phyloP scores from a whole-genome alignment of 2,888 invertebrate species.

The Eupithecia abbreviata region DNA sequence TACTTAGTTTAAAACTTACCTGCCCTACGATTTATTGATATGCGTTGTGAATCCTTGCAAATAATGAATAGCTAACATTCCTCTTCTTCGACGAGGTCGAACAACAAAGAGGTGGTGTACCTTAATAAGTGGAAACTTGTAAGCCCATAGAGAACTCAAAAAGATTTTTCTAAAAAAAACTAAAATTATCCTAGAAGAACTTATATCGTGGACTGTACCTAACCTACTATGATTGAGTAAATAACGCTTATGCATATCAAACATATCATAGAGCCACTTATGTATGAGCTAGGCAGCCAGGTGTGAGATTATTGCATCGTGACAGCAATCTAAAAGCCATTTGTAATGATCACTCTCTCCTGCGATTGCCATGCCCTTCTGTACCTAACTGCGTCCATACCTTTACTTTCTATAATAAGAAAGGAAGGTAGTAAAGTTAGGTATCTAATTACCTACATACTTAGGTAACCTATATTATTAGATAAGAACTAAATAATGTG shows the following conservation, averaged over 20 bases:
- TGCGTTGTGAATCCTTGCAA: background rate
- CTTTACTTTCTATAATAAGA: slow-evolving; percentile 27
- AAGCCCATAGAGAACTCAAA: too few relatives aligned
- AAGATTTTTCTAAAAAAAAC: too few relatives aligned
- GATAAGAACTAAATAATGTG: background rate
- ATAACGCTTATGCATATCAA: background rate
- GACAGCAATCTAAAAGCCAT: slow-evolving; percentile 41
- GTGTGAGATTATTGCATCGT: slow-evolving; percentile 30
- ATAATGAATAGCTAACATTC: background rate
- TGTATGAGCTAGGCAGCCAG: slow-evolving; percentile 10
- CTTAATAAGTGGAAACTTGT: too few relatives aligned
- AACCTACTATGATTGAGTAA: background rate
- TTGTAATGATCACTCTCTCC: slow-evolving; percentile 37
- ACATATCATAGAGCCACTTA: background rate
- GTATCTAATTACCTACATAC: background rate
- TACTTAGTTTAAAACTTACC: background rate
- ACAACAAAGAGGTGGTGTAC: too few relatives aligned
- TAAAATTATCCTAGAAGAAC: background rate
- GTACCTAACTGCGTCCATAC: slow-evolving; percentile 21
- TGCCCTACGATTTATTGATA: background rate
- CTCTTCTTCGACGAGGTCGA: too few relatives aligned
- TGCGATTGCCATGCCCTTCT: slow-evolving; percentile 25
- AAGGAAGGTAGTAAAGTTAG: background rate
- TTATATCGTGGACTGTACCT: background rate
- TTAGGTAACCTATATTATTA: background rate